These are phyloP conservation scores for Nesidiocoris tenuis DNA, from an alignment of 2,888 invertebrate genomes.

Conservation along the genomic window DNA sequence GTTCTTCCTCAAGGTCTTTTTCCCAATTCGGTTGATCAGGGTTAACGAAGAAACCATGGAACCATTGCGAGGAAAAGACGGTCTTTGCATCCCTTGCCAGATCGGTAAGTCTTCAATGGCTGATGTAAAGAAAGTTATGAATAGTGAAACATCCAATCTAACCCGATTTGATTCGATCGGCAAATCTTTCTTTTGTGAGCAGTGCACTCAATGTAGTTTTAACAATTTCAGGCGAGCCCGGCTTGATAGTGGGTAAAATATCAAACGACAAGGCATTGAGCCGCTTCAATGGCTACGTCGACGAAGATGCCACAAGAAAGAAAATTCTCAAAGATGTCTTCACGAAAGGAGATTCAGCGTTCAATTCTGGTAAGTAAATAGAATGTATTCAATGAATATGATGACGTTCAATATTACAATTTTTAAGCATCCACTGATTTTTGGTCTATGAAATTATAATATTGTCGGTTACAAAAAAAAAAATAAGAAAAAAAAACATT, in stretches of 20 bases:
- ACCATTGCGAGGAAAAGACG: constrained; percentile 62
- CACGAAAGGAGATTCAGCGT: constrained; percentile 80
- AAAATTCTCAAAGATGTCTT: constrained; percentile 83
- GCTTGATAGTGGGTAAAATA: constrained; percentile 77
- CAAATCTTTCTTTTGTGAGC: too few species aligned
- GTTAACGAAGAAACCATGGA: constrained; percentile 68
- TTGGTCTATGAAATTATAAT: too few species aligned
- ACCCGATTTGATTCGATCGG: too few species aligned
- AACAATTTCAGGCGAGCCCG: constrained; percentile 74
- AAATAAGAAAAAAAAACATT: too few species aligned
- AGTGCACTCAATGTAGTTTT: too few species aligned
- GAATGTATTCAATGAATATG: background rate
- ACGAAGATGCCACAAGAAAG: constrained; percentile 74
- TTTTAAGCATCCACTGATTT: too few species aligned
- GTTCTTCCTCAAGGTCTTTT: constrained; percentile 54
- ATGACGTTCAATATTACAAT: too few species aligned
- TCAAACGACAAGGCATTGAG: constrained; percentile 64
- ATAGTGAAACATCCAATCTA: too few species aligned
- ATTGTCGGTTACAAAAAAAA: too few species aligned
- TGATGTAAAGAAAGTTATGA: too few species aligned
- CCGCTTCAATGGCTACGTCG: constrained; percentile 72
- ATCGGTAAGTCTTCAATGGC: constrained; percentile 60
- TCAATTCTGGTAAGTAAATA: constrained; percentile 66
- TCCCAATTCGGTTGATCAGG: constrained; percentile 69
- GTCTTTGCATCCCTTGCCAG: constrained; percentile 74